Evolutionary conservation across 2,888 invertebrate species (phyloP).

Genomic region (Bembecia ichneumoniformis): DNA sequence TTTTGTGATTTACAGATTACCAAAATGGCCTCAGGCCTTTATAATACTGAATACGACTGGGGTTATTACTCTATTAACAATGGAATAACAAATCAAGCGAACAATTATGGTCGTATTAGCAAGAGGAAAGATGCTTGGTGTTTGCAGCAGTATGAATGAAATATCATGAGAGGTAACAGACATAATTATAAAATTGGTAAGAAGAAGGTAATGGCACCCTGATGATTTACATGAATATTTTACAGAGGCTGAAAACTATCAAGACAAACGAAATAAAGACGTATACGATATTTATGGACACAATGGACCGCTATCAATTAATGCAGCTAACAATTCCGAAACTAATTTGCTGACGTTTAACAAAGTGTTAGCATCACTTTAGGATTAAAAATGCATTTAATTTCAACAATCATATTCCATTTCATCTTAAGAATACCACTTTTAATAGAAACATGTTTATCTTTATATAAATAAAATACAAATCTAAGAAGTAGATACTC

Average conservation of each 20-base stretch:
- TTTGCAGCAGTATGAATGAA: constrained; percentile 67
- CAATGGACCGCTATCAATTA: constrained; percentile 56
- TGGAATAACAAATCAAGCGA: constrained; percentile 78
- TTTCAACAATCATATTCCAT: too few species aligned
- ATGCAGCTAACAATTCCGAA: constrained; percentile 46
- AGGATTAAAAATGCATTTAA: constrained; percentile 27
- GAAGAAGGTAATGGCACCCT: constrained; percentile 72
- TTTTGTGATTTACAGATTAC: constrained; percentile 5
- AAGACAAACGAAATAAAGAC: constrained; percentile 22
- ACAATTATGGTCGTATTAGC: constrained; percentile 53
- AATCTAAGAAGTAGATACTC: too few species aligned
- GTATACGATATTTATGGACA: constrained; percentile 37
- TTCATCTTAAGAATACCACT: too few species aligned
- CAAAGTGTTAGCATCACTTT: constrained; percentile 44
- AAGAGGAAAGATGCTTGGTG: constrained; percentile 75
- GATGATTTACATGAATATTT: constrained; percentile 56
- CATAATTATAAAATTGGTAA: constrained; percentile 69
- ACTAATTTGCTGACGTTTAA: constrained; percentile 35
- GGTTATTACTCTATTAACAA: constrained; percentile 85
- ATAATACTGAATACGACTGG: constrained; percentile 78
- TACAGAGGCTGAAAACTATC: constrained; percentile 61
- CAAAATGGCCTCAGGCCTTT: constrained; percentile 7
- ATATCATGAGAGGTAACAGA: constrained; percentile 65
- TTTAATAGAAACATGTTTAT: too few species aligned
- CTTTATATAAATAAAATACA: too few species aligned